Conservation (phyloP, 2,113 vertebrate genomes). For the Charina bottae region DNA sequence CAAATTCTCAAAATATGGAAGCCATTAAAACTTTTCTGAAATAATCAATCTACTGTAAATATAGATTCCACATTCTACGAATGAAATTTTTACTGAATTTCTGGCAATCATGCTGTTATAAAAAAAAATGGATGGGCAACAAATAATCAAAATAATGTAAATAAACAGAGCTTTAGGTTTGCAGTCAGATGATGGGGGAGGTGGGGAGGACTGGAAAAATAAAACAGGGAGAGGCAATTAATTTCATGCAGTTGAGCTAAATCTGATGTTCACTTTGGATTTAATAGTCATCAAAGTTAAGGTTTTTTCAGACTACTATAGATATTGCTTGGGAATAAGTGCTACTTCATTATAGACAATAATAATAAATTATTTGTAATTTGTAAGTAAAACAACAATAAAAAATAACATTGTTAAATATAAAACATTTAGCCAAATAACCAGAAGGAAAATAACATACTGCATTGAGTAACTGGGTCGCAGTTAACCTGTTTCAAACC, state of each 20-base stretch:
- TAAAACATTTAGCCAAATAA: background rate
- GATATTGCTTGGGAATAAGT: background rate
- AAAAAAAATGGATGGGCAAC: background rate
- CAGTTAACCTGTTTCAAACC: background rate
- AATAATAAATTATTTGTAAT: background rate
- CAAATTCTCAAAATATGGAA: background rate
- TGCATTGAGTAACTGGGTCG: background rate
- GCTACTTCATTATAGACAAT: background rate
- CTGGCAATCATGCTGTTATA: background rate
- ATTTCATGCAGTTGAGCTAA: background rate
- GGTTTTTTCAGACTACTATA: background rate
- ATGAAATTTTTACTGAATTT: background rate
- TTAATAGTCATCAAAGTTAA: background rate
- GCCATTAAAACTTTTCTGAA: background rate
- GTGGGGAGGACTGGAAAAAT: background rate
- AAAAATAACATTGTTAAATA: background rate
- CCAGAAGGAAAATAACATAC: background rate
- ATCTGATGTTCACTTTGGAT: background rate
- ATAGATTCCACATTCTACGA: background rate
- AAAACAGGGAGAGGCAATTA: background rate
- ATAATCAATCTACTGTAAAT: background rate
- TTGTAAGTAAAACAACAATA: background rate
- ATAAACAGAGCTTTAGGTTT: background rate
- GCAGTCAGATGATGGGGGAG: background rate
- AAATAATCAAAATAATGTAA: background rate